Base-by-base conservation (phyloP, 2,888 invertebrate genomes). In the Elaeidobius kamerunicus region DNA sequence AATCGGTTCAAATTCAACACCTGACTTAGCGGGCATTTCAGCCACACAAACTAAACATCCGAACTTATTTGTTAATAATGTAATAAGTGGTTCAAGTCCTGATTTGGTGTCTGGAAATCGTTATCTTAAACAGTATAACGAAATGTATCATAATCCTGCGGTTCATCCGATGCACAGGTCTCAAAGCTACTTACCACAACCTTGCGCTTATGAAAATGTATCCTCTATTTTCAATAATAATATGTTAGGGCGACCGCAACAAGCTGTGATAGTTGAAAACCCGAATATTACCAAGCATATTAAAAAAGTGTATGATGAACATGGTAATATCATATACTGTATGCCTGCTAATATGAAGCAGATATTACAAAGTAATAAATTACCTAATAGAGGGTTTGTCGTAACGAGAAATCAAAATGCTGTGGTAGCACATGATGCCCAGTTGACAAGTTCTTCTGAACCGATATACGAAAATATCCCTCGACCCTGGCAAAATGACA, bases 391-490 rank as follows among this genome's bases (percentile, higher is more conserved):
- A 4, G 72, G 72, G 15, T 76, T 69, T 59, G 73, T 84, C 58
- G 57, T 83, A 36, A 77, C 79, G 12, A 74, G 76, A 16, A 70
- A 74, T 56, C 78, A 75, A 53, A 70, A 69, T 49, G 67, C 69
- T 2, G 63, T 71, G 55, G 67, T 69, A 0, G 65, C 70, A 1
- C 69, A 67, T 52, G 68, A 67, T 48, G 50, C 59, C 9, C 65
- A 65, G 40, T 69, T 73, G 45, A 67, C 70, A 47, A 75, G 77
- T 52, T 72, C 79, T 0, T 76, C 82, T 11, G 89, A 89, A 66
- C 89, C 89, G 1, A 89, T 89, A 57, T 89, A 89, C 68, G 88
- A 89, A 65, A 89, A 89, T 68, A 85, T 89, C 5, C 88, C 87
- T 0, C 67, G 86, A 19, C 83, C 86, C 0, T 85, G 84, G 83